Base-by-base conservation (phyloP, 2,797 vertebrate genomes). In the Centropyge bicolor region DNA sequence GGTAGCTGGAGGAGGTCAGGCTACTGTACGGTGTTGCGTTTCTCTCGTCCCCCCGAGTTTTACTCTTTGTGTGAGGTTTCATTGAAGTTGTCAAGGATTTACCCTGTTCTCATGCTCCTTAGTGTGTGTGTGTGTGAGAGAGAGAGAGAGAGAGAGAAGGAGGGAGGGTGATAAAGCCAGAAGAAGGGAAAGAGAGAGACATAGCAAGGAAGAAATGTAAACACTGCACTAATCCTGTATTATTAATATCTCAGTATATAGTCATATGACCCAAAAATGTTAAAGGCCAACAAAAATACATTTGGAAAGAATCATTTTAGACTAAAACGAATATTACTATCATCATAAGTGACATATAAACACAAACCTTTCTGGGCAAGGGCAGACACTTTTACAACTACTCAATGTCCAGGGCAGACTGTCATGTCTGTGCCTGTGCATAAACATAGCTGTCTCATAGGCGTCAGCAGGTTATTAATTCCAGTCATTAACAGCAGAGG, bases 1-100 rank as follows among this genome's bases (percentile, higher is more conserved):
- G 90, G 76, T 91, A 91, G 91, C 93, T 89, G 80, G 86, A 92
- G 89, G 91, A 91, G 90, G 86, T 86, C 88, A 82, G 87, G 87
- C 91, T 93, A 93, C 90, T 92, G 93, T 94, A 95, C 85, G 94
- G 94, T 95, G 92, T 95, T 90, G 80, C 89, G 7, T 95, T 95
- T 93, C 94, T 86, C 87, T 79, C 68, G 22, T 82, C 79, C 91
- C 84, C 84, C 84, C 59, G 84, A 91, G 85, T 93, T 93, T 93
- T 89, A 71, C 78, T 88, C 92, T 91, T 94, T 94, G 93, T 94
- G 82, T 92, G 84, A 92, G 79, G 83, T 86, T 93, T 93, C 91
- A 94, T 93, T 94, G 91, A 95, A 91, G 84, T 89, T 88, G 89
- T 93, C 90, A 89, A 89, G 83, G 78, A 88, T 91, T 90, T 93